Percentiles rank a stretch among this genome's conserved stretches.
Evolutionary conservation across 1,140 invertebrate genomes (phyloP).

Genomic region (Pemphigus obesinymphae): DNA sequence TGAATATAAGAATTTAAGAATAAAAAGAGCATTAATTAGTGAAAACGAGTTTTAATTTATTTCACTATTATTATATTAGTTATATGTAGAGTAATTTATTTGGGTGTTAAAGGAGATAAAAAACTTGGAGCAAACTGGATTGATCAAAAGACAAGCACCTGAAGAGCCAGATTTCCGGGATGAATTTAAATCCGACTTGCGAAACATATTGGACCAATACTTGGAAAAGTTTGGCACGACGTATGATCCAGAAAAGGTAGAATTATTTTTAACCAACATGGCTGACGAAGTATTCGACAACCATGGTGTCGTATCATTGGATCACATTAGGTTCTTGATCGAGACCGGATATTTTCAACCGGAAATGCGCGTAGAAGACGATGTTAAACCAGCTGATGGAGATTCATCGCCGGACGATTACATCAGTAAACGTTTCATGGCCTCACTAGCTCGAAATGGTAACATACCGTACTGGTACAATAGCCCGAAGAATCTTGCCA

Average conservation of each 20-base stretch:
- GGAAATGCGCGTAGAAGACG: conserved; percentile 1
- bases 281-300: conserved; percentile 34
- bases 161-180: not conserved
- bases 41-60: too few species aligned
- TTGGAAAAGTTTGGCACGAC: conserved; percentile 17
- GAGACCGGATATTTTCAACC: conserved; percentile 39
- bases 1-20: too few species aligned
- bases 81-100: too few species aligned
- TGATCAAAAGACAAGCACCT: not conserved
- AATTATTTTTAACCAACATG: conserved; percentile 39
- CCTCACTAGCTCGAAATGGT: not conserved
- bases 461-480: conserved; percentile 22
- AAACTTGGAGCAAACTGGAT: not conserved
- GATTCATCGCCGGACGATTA: not conserved
- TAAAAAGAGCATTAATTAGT: too few species aligned
- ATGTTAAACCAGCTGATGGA: not conserved
- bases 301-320: conserved; percentile 23
- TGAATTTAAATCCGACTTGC: conserved; percentile 12
- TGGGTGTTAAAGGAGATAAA: not conserved
- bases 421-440: not conserved
- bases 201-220: not conserved
- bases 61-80: too few species aligned
- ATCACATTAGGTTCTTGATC: conserved; percentile 28
- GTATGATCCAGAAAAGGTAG: conserved; percentile 37
- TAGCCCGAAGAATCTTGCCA: not conserved